Percentiles rank a stretch among this genome's conserved stretches.
Conservation (phyloP, 2,113 vertebrate species). For the Leuciscus idus region DNA sequence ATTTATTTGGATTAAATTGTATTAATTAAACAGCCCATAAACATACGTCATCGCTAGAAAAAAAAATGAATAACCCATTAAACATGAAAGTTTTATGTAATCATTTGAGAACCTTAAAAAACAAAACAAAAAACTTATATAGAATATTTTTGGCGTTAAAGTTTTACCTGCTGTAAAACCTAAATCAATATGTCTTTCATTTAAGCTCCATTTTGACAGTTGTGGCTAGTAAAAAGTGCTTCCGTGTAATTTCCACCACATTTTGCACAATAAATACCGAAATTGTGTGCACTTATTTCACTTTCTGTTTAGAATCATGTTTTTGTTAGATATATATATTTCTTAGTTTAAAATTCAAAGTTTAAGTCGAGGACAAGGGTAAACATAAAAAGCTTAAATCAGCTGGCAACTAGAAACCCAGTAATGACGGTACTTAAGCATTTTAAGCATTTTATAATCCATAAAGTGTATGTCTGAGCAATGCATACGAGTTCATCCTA, state of each 20-base stretch:
- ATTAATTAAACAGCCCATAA: no score
- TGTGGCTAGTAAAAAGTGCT: neutral
- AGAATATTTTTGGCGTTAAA: no score
- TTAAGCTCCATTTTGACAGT: neutral
- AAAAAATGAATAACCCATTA: no score
- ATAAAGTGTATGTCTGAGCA: neutral
- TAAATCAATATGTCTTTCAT: neutral
- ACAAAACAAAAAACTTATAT: no score
- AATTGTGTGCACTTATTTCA: neutral
- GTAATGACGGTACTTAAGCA: neutral
- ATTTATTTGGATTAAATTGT: no score
- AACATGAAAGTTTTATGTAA: no score
- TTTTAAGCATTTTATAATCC: neutral
- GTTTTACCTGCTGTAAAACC: neutral
- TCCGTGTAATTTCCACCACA: neutral
- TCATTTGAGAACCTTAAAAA: no score
- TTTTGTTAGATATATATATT: neutral
- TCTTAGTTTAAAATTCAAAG: neutral
- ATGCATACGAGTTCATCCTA: neutral
- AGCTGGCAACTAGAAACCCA: neutral
- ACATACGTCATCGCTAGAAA: no score
- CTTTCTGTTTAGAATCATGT: neutral
- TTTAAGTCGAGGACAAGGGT: neutral
- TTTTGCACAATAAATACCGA: neutral
- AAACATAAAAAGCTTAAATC: neutral